phyloP scores from a whole-genome alignment of 2,888 invertebrate genomes.

The Prenolepis imparis region DNA sequence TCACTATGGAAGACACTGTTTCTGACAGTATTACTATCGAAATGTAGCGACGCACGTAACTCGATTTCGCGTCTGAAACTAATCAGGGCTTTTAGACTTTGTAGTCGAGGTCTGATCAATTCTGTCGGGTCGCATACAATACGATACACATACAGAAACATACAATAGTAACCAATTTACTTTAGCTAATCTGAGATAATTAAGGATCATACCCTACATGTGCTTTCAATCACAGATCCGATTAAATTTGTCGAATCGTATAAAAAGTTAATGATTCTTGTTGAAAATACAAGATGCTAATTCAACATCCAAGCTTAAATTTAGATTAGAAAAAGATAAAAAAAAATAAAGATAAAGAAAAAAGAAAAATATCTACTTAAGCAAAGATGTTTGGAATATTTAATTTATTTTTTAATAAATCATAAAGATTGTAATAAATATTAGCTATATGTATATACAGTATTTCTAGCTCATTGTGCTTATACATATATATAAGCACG shows the following conservation, averaged over 20 bases:
- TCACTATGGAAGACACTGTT: conserved; percentile 18
- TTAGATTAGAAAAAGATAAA: neutral
- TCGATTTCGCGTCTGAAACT: conserved; percentile 44
- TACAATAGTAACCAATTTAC: neutral
- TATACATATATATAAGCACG: neutral
- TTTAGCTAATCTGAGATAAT: conserved; percentile 37
- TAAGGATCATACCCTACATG: conserved; percentile 8
- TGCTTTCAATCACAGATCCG: conserved; percentile 12
- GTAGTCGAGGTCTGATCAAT: conserved; percentile 27
- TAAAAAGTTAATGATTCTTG: neutral
- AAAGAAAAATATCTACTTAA: neutral
- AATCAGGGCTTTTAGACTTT: conserved; percentile 40
- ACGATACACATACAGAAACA: conserved; percentile 21
- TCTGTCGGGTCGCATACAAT: conserved; percentile 20
- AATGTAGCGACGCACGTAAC: conserved; percentile 28
- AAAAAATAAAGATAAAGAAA: no score
- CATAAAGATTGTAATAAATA: neutral
- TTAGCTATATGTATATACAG: neutral
- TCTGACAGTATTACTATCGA: conserved; percentile 28
- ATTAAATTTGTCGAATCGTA: neutral
- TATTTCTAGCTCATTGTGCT: neutral
- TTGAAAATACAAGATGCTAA: neutral
- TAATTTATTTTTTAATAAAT: neutral
- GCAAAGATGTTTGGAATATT: neutral
- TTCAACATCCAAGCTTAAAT: neutral